Evolutionary conservation across 2,888 invertebrate species (phyloP).

Genomic region (Lysandra coridon): DNA sequence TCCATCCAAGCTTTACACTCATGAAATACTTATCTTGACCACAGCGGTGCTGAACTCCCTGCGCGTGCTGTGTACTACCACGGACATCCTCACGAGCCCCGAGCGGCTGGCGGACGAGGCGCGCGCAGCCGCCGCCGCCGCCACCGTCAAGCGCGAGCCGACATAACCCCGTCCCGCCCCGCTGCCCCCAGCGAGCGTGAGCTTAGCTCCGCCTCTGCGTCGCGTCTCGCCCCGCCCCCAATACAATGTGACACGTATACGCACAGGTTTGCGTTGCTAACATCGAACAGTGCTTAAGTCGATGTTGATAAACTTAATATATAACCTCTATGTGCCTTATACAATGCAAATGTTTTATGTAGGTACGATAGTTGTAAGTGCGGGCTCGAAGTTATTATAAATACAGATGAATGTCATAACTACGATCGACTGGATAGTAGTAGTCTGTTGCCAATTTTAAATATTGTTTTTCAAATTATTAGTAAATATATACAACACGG

Average conservation of each 20-base stretch:
- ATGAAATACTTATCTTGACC: conserved; percentile 42
- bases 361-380: neutral
- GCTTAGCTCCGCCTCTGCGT: neutral
- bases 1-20: neutral
- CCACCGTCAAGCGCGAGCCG: conserved; percentile 69
- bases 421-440: neutral
- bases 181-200: neutral
- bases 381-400: conserved; percentile 1
- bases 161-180: conserved; percentile 49
- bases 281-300: neutral
- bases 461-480: neutral
- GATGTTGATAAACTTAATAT: neutral
- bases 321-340: conserved; percentile 7
- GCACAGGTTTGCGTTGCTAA: neutral
- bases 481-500: neutral
- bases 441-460: neutral
- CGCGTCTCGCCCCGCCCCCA: neutral
- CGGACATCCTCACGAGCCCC: conserved; percentile 95
- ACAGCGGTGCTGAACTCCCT: conserved; percentile 96
- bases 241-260: neutral
- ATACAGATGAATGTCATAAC: neutral
- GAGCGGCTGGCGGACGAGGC: conserved; percentile 94
- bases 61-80: conserved; percentile 93
- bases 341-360: neutral
- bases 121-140: conserved; percentile 83